A percentile compares a stretch with the other conserved stretches of the same genome.
Evolutionary conservation across 2,113 vertebrate genomes (phyloP).

Genomic region (Sylvietta virens): DNA sequence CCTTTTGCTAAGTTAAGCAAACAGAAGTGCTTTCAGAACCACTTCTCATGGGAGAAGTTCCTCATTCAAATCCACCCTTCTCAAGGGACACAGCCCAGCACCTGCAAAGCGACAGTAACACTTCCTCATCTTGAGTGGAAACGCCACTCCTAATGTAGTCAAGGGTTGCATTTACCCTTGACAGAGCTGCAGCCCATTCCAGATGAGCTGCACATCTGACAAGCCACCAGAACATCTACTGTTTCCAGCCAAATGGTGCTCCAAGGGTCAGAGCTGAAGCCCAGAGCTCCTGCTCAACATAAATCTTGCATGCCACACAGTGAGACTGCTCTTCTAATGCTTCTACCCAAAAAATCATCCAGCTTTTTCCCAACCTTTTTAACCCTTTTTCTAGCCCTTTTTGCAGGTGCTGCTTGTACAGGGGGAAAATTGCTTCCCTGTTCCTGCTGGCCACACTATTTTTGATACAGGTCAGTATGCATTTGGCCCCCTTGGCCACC

Average conservation of each 20-base stretch:
- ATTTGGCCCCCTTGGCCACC: background rate
- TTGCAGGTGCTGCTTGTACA: background rate
- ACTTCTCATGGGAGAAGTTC: background rate
- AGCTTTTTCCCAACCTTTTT: background rate
- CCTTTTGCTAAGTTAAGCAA: background rate
- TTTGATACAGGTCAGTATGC: background rate
- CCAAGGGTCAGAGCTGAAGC: accelerated
- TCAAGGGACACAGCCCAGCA: background rate
- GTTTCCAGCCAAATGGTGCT: background rate
- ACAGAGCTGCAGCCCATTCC: background rate
- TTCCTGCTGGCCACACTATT: background rate
- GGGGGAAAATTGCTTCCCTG: background rate
- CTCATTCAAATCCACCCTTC: background rate
- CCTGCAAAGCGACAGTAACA: background rate
- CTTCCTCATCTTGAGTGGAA: background rate
- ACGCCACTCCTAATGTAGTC: background rate
- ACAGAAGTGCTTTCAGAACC: background rate
- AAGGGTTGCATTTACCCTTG: background rate
- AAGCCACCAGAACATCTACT: background rate
- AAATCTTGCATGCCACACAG: accelerated
- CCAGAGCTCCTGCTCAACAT: background rate
- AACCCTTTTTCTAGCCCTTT: background rate
- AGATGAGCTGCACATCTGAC: background rate
- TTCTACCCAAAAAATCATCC: background rate
- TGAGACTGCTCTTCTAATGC: accelerated